phyloP scores from a whole-genome alignment of 2,888 invertebrate genomes.

The Gonocerus acuteangulatus region DNA sequence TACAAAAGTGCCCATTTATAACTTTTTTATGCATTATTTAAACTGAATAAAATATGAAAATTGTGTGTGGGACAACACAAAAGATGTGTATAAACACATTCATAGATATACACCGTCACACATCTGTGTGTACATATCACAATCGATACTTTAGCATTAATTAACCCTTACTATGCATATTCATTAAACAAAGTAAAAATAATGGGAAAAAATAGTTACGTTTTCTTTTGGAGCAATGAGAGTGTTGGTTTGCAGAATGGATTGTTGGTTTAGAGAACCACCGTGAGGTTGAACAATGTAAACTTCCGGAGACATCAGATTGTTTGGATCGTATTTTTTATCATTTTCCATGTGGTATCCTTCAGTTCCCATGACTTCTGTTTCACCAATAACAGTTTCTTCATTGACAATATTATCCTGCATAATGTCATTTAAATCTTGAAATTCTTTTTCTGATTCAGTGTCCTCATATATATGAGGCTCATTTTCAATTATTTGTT shows the following conservation, averaged over 20 bases:
- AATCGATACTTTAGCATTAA: too few species aligned
- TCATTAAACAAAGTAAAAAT: neutral
- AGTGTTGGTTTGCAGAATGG: slow-evolving; percentile 1
- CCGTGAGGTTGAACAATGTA: slow-evolving; percentile 27
- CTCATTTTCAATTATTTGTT: slow-evolving; percentile 29
- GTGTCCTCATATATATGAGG: slow-evolving; percentile 20
- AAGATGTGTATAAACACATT: too few species aligned
- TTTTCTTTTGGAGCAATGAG: slow-evolving; percentile 17
- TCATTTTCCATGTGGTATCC: neutral
- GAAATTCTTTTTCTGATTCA: slow-evolving; percentile 23
- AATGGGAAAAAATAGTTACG: slow-evolving; percentile 3
- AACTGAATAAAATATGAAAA: too few species aligned
- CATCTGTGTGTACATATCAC: too few species aligned
- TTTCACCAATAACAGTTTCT: slow-evolving; percentile 34
- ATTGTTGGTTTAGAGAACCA: slow-evolving; percentile 12
- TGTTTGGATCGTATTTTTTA: slow-evolving; percentile 14
- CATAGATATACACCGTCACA: too few species aligned
- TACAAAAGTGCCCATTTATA: too few species aligned
- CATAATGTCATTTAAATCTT: slow-evolving; percentile 32
- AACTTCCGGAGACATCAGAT: slow-evolving; percentile 26
- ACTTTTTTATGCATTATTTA: too few species aligned
- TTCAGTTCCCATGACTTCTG: slow-evolving; percentile 25
- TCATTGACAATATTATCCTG: slow-evolving; percentile 30
- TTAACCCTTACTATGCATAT: neutral
- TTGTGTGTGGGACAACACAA: too few species aligned